phyloP scores from a whole-genome alignment of 2,888 invertebrate genomes.

The Acleris sparsana region DNA sequence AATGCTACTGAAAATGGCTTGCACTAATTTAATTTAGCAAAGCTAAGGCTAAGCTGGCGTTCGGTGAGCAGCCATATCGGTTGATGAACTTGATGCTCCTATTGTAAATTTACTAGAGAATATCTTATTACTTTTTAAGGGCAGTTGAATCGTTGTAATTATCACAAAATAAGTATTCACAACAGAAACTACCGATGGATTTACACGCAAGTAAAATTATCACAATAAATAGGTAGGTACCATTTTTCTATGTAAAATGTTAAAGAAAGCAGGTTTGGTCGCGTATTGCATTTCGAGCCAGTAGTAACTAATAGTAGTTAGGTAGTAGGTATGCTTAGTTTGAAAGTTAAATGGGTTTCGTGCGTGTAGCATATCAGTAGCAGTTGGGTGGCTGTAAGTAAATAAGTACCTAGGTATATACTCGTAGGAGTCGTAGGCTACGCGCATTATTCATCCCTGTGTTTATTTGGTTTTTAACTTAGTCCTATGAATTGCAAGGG shows the following conservation, averaged over 20 bases:
- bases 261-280: too few relatives aligned
- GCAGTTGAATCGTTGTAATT: not conserved
- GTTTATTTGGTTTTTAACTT: too few relatives aligned
- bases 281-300: too few relatives aligned
- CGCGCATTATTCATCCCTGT: too few relatives aligned
- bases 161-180: not conserved
- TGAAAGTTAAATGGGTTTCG: slow-evolving; percentile 24
- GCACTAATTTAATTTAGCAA: slow-evolving; percentile 68
- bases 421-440: too few relatives aligned
- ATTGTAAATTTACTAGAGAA: not conserved
- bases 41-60: slow-evolving; percentile 48
- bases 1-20: slow-evolving; percentile 55
- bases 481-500: too few relatives aligned
- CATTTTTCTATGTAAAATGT: too few relatives aligned
- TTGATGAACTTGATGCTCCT: slow-evolving; percentile 19
- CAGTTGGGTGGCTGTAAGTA: too few relatives aligned
- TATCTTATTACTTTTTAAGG: not conserved
- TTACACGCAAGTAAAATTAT: not conserved
- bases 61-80: slow-evolving; percentile 11
- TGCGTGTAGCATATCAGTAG: slow-evolving; percentile 17
- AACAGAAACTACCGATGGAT: not conserved
- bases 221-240: too few relatives aligned
- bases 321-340: slow-evolving; percentile 8
- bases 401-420: too few relatives aligned
- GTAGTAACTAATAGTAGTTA: not conserved